Percentiles rank a stretch among this genome's conserved stretches.
phyloP scores from a whole-genome alignment of 1,140 invertebrate species.

The Drosophila ercepeae region DNA sequence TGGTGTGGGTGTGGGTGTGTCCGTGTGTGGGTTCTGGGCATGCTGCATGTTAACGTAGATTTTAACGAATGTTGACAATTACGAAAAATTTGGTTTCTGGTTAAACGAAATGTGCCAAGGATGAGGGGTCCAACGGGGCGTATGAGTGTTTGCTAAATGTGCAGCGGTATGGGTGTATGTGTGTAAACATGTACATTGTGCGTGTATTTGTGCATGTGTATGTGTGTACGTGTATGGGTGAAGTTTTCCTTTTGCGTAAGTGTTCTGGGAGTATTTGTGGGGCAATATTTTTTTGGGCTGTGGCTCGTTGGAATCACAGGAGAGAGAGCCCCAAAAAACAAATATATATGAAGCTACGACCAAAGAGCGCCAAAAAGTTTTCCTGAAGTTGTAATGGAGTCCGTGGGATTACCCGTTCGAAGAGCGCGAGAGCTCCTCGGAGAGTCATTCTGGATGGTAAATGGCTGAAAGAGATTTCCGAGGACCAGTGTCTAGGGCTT shows the following conservation, averaged over 20 bases:
- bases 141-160: constrained; percentile 51
- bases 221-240: constrained; percentile 20
- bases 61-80: constrained; percentile 82
- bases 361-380: constrained; percentile 22
- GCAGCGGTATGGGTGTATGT: constrained; percentile 21
- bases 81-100: constrained; percentile 78
- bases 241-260: constrained; percentile 27
- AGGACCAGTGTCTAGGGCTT: constrained; percentile 49
- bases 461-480: constrained; percentile 1
- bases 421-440: constrained; percentile 39
- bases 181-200: constrained; percentile 4
- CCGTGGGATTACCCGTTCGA: constrained; percentile 52
- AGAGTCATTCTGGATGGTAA: constrained; percentile 6
- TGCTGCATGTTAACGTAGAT: constrained; percentile 60
- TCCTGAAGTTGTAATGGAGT: constrained; percentile 64
- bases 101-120: constrained; percentile 62
- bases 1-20: neutral
- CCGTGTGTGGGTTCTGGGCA: constrained; percentile 1
- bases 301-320: constrained; percentile 60
- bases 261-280: constrained; percentile 38
- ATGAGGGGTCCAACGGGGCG: constrained; percentile 29
- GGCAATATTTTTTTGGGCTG: constrained; percentile 70
- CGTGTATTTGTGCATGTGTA: neutral
- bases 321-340: constrained; percentile 48
- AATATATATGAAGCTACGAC: constrained; percentile 4